Conservation (phyloP, 2,888 invertebrate genomes). For the Epinotia demarniana region DNA sequence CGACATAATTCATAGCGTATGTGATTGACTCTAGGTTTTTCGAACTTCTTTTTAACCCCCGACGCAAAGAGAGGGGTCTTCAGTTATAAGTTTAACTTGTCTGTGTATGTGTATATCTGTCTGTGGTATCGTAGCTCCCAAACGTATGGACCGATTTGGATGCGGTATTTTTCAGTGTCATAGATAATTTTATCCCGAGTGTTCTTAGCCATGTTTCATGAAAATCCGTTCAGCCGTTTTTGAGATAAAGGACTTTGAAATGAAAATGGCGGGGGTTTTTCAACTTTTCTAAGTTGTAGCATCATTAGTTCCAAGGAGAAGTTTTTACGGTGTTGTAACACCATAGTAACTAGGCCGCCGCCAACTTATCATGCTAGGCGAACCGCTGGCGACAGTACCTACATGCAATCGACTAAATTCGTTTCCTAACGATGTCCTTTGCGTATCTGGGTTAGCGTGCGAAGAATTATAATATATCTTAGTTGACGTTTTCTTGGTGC, state of each 20-base stretch:
- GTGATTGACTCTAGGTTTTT: neutral
- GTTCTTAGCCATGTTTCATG: too few species aligned
- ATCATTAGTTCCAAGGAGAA: neutral
- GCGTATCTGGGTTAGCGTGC: conserved; percentile 48
- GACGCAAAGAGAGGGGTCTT: too few species aligned
- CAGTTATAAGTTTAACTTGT: too few species aligned
- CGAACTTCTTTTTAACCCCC: neutral
- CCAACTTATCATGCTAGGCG: conserved; percentile 37
- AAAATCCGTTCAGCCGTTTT: too few species aligned
- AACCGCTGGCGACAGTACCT: conserved; percentile 2
- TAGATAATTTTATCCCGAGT: too few species aligned
- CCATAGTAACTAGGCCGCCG: conserved; percentile 3
- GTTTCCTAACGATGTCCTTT: conserved; percentile 54
- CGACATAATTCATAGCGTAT: neutral
- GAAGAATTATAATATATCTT: conserved; percentile 41
- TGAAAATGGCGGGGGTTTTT: too few species aligned
- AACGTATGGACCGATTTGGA: too few species aligned
- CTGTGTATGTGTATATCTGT: too few species aligned
- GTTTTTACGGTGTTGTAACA: neutral
- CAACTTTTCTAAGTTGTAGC: too few species aligned
- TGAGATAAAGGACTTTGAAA: too few species aligned
- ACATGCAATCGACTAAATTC: conserved; percentile 27
- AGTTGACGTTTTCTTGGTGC: conserved; percentile 5
- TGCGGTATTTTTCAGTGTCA: too few species aligned
- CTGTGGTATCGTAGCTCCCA: too few species aligned